Percentiles rank a stretch among this genome's conserved stretches.
phyloP scores from a whole-genome alignment of 2,888 invertebrate genomes.

The Drosophila lutescens region DNA sequence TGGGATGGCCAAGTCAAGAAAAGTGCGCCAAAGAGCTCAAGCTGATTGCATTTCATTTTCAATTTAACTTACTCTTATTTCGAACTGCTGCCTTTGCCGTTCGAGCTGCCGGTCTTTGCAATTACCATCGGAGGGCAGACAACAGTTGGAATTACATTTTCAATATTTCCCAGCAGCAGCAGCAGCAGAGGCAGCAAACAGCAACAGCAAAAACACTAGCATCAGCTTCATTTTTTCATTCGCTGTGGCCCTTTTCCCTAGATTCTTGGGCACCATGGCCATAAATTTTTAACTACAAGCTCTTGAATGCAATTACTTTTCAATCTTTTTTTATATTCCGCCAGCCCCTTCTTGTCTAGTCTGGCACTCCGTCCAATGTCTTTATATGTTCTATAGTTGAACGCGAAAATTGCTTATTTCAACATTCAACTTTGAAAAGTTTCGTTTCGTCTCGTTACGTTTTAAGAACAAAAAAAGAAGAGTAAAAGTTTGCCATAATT shows the following conservation, averaged over 20 bases:
- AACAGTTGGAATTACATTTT: conserved; percentile 70
- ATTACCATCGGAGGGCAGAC: conserved; percentile 58
- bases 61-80: conserved; percentile 71
- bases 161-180: conserved; percentile 62
- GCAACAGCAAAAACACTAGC: conserved; percentile 18
- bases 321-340: conserved; percentile 59
- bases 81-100: conserved; percentile 42
- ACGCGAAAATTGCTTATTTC: conserved; percentile 79
- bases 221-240: conserved; percentile 62
- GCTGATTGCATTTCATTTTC: conserved; percentile 74
- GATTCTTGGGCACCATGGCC: conserved; percentile 65
- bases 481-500: conserved; percentile 72
- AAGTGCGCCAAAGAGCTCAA: conserved; percentile 56
- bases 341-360: conserved; percentile 25
- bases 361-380: conserved; percentile 5
- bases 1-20: conserved; percentile 37
- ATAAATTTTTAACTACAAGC: conserved; percentile 79
- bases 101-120: conserved; percentile 41
- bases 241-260: conserved; percentile 43
- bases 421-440: conserved; percentile 74
- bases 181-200: background rate
- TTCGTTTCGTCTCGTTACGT: conserved; percentile 61
- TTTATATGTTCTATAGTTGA: conserved; percentile 36
- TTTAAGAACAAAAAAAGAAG: conserved; percentile 54
- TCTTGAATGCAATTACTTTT: conserved; percentile 80